phyloP scores from a whole-genome alignment of 1,140 invertebrate genomes.

The Palaemon carinicauda region DNA sequence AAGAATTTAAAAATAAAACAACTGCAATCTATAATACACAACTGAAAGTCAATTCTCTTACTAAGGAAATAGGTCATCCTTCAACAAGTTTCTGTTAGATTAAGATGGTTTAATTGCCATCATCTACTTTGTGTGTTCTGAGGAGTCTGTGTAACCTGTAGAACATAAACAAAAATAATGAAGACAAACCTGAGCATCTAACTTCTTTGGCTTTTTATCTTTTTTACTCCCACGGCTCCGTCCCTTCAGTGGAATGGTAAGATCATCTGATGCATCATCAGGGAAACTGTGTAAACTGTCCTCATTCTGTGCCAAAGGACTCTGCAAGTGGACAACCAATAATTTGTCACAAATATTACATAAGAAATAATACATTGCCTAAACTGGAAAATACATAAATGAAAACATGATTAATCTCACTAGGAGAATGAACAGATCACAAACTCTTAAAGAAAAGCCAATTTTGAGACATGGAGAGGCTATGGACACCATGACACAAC shows the following conservation, averaged over 20 bases:
- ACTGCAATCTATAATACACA: not conserved
- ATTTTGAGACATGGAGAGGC: too few species aligned
- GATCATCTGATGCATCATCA: slow-evolving; percentile 50
- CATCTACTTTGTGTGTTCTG: not conserved
- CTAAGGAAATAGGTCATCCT: too few species aligned
- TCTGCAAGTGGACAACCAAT: not conserved
- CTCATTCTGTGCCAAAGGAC: slow-evolving; percentile 37
- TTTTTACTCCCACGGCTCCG: slow-evolving; percentile 13
- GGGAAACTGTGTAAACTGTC: slow-evolving; percentile 49
- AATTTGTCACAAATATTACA: not conserved
- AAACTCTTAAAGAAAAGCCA: too few species aligned
- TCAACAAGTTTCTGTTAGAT: too few species aligned
- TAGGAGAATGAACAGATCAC: too few species aligned
- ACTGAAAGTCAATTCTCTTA: not conserved
- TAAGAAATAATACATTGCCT: too few species aligned
- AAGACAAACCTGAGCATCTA: slow-evolving; percentile 57
- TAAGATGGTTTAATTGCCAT: not conserved
- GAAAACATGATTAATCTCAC: too few species aligned
- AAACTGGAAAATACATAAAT: too few species aligned
- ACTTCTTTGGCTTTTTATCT: slow-evolving; percentile 56
- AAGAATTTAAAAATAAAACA: not conserved
- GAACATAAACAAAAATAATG: not conserved
- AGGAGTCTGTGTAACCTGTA: not conserved
- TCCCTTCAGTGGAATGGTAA: slow-evolving; percentile 26
- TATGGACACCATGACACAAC: too few species aligned